Evolutionary conservation across 2,797 vertebrate species (phyloP).

Genomic region (Enteromius unitaeniatus): DNA sequence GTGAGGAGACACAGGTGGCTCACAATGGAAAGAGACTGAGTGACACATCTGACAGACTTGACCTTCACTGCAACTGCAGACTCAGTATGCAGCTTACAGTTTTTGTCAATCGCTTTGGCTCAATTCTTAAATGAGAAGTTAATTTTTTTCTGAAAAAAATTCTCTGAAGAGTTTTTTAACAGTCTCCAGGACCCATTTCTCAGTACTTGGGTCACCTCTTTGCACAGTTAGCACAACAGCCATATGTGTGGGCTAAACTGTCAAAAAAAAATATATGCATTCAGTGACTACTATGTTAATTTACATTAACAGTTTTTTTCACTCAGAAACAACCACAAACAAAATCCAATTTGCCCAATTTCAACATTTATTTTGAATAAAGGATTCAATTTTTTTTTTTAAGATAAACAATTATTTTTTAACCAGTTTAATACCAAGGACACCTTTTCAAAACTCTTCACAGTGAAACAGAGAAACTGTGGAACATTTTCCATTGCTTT

Average conservation of each 20-base stretch:
- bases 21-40: neutral
- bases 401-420: no score
- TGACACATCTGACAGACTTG: slow-evolving; percentile 9
- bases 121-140: neutral
- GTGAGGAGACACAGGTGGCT: slow-evolving; percentile 40
- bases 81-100: neutral
- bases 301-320: neutral
- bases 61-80: slow-evolving; percentile 1
- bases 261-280: neutral
- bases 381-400: no score
- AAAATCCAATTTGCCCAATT: neutral
- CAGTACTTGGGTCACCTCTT: neutral
- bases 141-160: neutral
- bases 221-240: neutral
- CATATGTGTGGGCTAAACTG: neutral
- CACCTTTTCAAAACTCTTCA: neutral
- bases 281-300: neutral
- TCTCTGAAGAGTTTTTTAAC: neutral
- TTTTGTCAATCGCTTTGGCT: neutral
- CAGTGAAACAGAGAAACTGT: neutral
- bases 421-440: neutral
- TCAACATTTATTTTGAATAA: neutral
- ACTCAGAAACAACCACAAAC: neutral
- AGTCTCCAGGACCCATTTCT: neutral
- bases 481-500: neutral